Evolutionary conservation across 2,888 invertebrate species (phyloP).

Genomic region (Aproaerema taeniolella): DNA sequence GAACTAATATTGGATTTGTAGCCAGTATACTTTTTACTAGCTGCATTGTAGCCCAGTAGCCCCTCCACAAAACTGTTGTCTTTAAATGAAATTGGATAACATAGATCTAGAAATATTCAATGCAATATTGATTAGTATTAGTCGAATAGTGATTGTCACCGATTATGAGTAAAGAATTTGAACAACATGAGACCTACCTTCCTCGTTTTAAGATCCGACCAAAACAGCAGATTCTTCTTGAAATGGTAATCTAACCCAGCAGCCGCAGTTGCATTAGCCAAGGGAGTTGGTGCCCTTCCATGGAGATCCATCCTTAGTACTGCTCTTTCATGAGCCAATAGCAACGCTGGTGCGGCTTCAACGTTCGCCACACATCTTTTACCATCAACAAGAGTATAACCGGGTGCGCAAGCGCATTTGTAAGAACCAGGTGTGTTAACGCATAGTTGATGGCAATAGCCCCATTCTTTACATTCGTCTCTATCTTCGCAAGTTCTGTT

Average conservation of each 20-base stretch:
- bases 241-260: constrained; percentile 92
- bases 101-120: too few relatives aligned
- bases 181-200: constrained; percentile 79
- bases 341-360: constrained; percentile 75
- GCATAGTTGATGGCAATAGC: constrained; percentile 96
- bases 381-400: constrained; percentile 82
- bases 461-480: constrained; percentile 95
- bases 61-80: too few relatives aligned
- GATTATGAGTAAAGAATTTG: too few relatives aligned
- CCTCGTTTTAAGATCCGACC: constrained; percentile 93
- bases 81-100: too few relatives aligned
- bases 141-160: too few relatives aligned
- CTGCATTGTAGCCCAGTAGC: too few relatives aligned
- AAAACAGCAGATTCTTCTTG: constrained; percentile 86
- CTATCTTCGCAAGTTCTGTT: constrained; percentile 93
- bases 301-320: constrained; percentile 83
- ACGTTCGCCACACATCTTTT: constrained; percentile 73
- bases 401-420: constrained; percentile 88
- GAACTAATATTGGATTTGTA: too few relatives aligned
- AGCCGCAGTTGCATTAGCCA: constrained; percentile 90
- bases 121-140: too few relatives aligned
- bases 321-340: constrained; percentile 84
- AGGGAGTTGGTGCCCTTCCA: constrained; percentile 78
- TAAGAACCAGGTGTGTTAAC: constrained; percentile 91
- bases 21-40: too few relatives aligned